Evolutionary conservation across 2,888 invertebrate species (phyloP).

Genomic region (Eulithis prunata): DNA sequence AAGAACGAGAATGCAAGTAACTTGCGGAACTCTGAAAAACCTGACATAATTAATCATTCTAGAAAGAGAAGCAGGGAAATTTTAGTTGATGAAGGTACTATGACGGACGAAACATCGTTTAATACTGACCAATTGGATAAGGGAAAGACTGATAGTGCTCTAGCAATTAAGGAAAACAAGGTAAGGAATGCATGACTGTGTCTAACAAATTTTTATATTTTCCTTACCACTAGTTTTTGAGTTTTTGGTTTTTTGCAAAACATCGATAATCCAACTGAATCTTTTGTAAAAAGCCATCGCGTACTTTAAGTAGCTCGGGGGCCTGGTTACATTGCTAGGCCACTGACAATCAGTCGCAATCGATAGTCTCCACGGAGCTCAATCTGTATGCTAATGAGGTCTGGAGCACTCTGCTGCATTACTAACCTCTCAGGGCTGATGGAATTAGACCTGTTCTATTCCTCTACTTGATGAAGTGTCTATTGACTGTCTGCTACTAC

Average conservation of each 20-base stretch:
- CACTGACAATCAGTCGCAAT: slow-evolving; percentile 50
- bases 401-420: slow-evolving; percentile 49
- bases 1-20: slow-evolving; percentile 76
- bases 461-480: slow-evolving; percentile 21
- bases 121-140: slow-evolving; percentile 63
- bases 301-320: background rate
- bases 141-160: slow-evolving; percentile 70
- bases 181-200: slow-evolving; percentile 51
- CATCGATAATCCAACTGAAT: too few relatives aligned
- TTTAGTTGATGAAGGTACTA: slow-evolving; percentile 67
- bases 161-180: slow-evolving; percentile 65
- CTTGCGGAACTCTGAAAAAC: slow-evolving; percentile 65
- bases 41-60: slow-evolving; percentile 74
- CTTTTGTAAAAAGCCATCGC: background rate
- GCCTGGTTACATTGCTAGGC: slow-evolving; percentile 6
- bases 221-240: too few relatives aligned
- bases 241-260: too few relatives aligned
- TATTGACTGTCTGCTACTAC: slow-evolving; percentile 9
- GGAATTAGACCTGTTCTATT: slow-evolving; percentile 21
- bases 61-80: slow-evolving; percentile 66
- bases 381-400: slow-evolving; percentile 77
- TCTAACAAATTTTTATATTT: too few relatives aligned
- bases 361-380: slow-evolving; percentile 59
- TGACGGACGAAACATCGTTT: slow-evolving; percentile 61
- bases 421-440: slow-evolving; percentile 50